Evolutionary conservation across 2,888 invertebrate species (phyloP).

Genomic region (Epiblema foenella): DNA sequence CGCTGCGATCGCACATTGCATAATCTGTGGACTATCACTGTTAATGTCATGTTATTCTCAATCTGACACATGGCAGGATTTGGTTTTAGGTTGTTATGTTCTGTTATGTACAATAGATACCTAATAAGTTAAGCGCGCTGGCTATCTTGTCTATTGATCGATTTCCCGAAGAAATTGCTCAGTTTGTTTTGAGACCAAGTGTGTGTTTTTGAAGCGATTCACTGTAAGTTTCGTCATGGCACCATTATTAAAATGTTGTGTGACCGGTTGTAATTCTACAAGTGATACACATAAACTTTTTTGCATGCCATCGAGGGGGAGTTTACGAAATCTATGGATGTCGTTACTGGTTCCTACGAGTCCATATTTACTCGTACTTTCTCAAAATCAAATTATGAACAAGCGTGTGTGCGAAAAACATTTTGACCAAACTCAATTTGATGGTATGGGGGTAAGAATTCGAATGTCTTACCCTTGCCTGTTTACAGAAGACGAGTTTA

Average conservation of each 20-base stretch:
- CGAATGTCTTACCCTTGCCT: constrained; percentile 44
- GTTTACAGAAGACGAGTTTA: constrained; percentile 41
- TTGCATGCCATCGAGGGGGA: constrained; percentile 45
- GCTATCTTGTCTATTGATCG: neutral
- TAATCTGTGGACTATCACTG: too few species aligned
- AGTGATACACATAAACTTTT: constrained; percentile 46
- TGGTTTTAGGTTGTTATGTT: too few species aligned
- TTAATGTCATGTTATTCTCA: too few species aligned
- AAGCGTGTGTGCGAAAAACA: constrained; percentile 47
- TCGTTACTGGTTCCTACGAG: constrained; percentile 46
- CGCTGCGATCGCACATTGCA: too few species aligned
- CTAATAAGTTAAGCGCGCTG: neutral
- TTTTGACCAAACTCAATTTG: constrained; percentile 47
- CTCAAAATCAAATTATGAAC: constrained; percentile 42
- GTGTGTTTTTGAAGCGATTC: neutral
- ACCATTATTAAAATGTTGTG: constrained; percentile 46
- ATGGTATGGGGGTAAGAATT: constrained; percentile 33
- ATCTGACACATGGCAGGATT: too few species aligned
- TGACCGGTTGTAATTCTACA: constrained; percentile 46
- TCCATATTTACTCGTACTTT: constrained; percentile 42
- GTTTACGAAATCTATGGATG: constrained; percentile 47
- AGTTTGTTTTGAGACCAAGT: neutral
- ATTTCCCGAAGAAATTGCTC: neutral
- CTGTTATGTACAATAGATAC: too few species aligned
- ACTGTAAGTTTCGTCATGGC: neutral